phyloP scores from a whole-genome alignment of 2,888 invertebrate genomes.

The Phasia obesa region DNA sequence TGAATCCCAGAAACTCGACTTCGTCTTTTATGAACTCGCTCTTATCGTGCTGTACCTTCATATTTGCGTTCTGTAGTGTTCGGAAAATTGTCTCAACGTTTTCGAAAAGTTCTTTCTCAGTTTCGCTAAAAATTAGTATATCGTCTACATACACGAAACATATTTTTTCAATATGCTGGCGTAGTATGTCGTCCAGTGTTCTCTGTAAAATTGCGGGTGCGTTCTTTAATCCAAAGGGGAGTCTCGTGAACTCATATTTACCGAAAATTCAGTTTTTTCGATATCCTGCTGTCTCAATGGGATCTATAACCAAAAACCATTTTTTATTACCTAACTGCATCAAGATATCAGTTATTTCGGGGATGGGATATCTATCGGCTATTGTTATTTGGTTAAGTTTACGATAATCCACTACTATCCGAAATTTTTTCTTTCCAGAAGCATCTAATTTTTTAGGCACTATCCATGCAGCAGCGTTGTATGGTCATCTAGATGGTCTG shows the following conservation, averaged over 20 bases:
- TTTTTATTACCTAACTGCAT: constrained; percentile 10
- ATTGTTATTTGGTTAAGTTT: constrained; percentile 10
- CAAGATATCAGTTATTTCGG: constrained; percentile 8
- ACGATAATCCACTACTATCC: constrained; percentile 2
- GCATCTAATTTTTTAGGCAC: too few relatives aligned
- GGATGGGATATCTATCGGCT: constrained; percentile 4
- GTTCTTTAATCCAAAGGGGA: neutral
- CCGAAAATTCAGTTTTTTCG: neutral
- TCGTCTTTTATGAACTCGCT: constrained; percentile 36
- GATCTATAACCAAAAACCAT: neutral
- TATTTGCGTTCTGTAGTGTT: constrained; percentile 1
- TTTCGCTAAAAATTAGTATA: neutral
- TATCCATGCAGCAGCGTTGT: too few relatives aligned
- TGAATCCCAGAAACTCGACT: constrained; percentile 52
- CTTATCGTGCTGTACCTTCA: constrained; percentile 9
- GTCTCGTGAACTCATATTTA: neutral
- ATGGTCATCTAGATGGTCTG: too few relatives aligned
- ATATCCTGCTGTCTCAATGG: constrained; percentile 2
- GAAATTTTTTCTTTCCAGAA: neutral
- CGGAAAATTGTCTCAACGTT: constrained; percentile 18
- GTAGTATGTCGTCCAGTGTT: neutral
- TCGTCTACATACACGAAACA: constrained; percentile 3
- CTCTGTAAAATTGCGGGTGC: constrained; percentile 1
- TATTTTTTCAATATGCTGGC: neutral
- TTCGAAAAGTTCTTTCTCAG: neutral